phyloP scores from a whole-genome alignment of 1,140 invertebrate species.

The Gyrodactylus salaris region DNA sequence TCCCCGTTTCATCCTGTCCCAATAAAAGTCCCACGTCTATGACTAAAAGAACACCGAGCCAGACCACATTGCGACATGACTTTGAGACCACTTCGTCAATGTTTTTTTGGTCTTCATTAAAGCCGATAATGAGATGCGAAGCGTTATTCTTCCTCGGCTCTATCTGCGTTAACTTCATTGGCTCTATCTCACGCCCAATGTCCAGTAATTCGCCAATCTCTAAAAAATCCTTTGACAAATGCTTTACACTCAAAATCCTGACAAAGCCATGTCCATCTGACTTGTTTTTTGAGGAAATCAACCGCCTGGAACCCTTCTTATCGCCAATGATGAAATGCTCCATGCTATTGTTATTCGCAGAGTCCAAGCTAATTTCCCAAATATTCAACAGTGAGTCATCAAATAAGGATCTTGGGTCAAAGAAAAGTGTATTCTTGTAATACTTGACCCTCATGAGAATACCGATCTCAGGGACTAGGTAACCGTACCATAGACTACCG shows the following conservation, averaged over 20 bases:
- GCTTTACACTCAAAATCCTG: neutral
- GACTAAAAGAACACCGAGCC: neutral
- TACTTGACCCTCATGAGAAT: neutral
- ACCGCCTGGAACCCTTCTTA: neutral
- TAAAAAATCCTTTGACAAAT: neutral
- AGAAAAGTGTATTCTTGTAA: neutral
- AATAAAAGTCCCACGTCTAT: neutral
- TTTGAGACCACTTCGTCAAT: neutral
- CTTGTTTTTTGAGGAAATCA: neutral
- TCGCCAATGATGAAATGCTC: neutral
- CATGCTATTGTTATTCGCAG: too few species aligned
- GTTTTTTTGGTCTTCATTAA: neutral
- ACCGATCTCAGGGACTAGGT: neutral
- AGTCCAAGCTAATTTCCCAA: neutral
- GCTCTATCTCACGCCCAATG: neutral
- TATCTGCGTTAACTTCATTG: neutral
- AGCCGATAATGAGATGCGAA: neutral
- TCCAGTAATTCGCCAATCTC: neutral
- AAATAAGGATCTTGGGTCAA: neutral
- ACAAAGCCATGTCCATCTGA: neutral
- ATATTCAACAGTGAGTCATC: neutral
- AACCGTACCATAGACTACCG: neutral
- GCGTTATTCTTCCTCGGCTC: neutral
- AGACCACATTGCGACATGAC: neutral
- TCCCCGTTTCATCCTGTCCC: neutral